Evolutionary conservation across 2,113 vertebrate species (phyloP), one percentile per base, ranked within the genome.

Genomic region (Seriola rivoliana): DNA sequence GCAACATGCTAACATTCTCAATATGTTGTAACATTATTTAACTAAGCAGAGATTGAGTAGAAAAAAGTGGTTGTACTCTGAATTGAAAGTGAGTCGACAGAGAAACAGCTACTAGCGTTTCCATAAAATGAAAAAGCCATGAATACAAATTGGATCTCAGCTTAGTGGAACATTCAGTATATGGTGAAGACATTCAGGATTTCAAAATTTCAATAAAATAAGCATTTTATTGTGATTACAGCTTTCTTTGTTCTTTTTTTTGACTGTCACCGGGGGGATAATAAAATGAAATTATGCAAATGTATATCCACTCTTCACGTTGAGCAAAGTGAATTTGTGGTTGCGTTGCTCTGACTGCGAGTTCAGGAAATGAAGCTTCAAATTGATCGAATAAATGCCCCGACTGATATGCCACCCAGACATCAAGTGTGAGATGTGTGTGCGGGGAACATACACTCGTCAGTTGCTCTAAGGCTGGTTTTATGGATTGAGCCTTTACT

Each of bases 141-240:
- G 82, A 92, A 92, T 88, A 91, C 81, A 89, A 91, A 91, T 90
- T 89, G 79, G 71, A 89, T 91, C 86, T 85, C 36, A 74, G 44
- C 67, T 86, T 42, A 85, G 70, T 78, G 78, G 72, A 74, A 82
- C 79, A 64, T 88, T 89, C 71, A 75, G 44, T 71, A 25, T 68
- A 78, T 10, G 32, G 54, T 85, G 50, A 72, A 81, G 58, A 71
- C 67, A 48, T 75, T 29, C 58, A 62, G 63, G 64, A 69, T 58
- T 86, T 76, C 1, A 69, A 36, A 64, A 78, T 63, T 81, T 75
- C 21, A 70, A 54, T 85, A 54, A 84, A 85, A 88, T 13, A 64
- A 50, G 21, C 59, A 71, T 84, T 84, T 89, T 73, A 40, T 80
- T 71, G 54, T 48, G 40, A 89, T 80, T 70, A 73, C 73, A 82